Evolutionary conservation across 2,113 vertebrate species (phyloP), one percentile per base, ranked within the genome.

Genomic region (Eurypyga helias): DNA sequence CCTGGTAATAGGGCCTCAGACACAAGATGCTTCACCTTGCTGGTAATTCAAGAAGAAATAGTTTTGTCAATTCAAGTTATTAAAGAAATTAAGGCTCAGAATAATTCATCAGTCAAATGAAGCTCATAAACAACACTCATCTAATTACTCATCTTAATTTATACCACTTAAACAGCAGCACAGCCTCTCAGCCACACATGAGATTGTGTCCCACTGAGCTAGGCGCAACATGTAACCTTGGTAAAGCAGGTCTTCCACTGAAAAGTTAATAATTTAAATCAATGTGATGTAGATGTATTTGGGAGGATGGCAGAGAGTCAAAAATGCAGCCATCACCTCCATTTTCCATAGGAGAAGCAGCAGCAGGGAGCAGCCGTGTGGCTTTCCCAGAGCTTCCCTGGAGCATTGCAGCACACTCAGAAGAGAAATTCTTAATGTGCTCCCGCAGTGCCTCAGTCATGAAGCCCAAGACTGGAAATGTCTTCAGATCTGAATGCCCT

Each of bases 21-120:
- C 15, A 75, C 25, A 88, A 76, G 18, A 38, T 28, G 14, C 26
- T 58, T 94, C 34, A 83, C 13, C 8, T 87, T 92, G 21, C 25
- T 55, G 5, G 1, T 76, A 92, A 82, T 89, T 94, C 57, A 90
- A 89, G 83, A 87, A 89, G 67, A 4, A 69, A 55, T 34, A 55
- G 29, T 94, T 93, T 79, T 90, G 69, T 89, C 87, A 94, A 85
- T 79, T 87, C 16, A 89, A 95, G 83, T 83, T 79, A 87, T 71
- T 71, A 78, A 87, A 78, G 65, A 91, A 84, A 95, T 91, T 90
- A 87, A 71, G 78, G 7, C 16, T 75, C 29, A 71, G 52, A 77
- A 94, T 94, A 94, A 70, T 6, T n/a, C 67, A 71, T 66, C 46
- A 62, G 62, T 86, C 64, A 87, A 86, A 90, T 51, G 25, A 95